These are phyloP conservation scores for Sebastes minor DNA, from an alignment of 2,797 vertebrate genomes.

Conservation along the genomic window DNA sequence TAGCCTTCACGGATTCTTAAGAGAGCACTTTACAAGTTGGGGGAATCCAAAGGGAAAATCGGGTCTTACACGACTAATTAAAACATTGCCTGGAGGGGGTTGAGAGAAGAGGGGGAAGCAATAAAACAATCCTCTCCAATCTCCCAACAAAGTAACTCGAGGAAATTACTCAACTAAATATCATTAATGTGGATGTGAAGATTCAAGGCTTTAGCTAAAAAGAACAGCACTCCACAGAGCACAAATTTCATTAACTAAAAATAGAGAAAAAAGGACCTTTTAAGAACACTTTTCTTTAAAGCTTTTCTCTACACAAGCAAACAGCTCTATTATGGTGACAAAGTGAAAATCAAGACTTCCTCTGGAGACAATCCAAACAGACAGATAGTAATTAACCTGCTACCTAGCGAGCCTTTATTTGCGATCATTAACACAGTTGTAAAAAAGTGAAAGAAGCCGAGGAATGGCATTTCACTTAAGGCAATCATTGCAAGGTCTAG, in stretches of 20 bases:
- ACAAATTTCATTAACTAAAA: not conserved
- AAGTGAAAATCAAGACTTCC: constrained; percentile 58
- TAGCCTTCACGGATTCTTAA: constrained; percentile 72
- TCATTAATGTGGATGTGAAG: constrained; percentile 45
- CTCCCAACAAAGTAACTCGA: constrained; percentile 64
- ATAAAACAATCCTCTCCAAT: constrained; percentile 70
- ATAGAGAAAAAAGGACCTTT: not conserved
- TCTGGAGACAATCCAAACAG: constrained; percentile 65
- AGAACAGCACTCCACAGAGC: not conserved
- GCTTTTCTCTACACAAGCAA: constrained; percentile 2
- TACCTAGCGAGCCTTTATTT: constrained; percentile 72
- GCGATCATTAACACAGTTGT: constrained; percentile 75
- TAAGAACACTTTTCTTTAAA: not conserved
- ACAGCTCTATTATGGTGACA: constrained; percentile 29
- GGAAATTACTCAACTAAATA: constrained; percentile 66
- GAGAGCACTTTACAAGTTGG: constrained; percentile 71
- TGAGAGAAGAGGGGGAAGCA: constrained; percentile 53
- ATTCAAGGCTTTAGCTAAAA: constrained; percentile 22
- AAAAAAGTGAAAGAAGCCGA: constrained; percentile 69
- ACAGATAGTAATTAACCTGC: constrained; percentile 72
- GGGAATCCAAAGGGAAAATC: constrained; percentile 70
- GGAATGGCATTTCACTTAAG: constrained; percentile 76
- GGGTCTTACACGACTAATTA: constrained; percentile 74
- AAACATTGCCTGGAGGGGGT: constrained; percentile 66
- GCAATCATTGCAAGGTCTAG: constrained; percentile 72